Evolutionary conservation across 64 coral and sea anemone species (phyloP).

Genomic region (Hydrozoanthus tunicans): DNA sequence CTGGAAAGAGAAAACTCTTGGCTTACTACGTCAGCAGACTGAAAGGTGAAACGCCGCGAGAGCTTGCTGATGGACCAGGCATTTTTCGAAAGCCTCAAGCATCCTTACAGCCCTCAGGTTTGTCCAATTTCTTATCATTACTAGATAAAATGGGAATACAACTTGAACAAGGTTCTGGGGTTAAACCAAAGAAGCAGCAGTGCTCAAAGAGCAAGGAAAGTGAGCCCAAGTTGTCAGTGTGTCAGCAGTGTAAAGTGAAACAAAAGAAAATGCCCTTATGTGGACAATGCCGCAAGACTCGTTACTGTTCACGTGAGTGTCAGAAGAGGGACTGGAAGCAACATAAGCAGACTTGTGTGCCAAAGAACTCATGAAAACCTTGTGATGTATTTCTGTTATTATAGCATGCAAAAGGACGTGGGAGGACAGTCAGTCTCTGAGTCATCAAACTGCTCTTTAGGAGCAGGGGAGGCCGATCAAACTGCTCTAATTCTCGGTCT

Average conservation of each 20-base stretch:
- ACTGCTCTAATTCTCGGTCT: no score
- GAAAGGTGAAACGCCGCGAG: slow-evolving; percentile 43
- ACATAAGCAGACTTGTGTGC: slow-evolving; percentile 65
- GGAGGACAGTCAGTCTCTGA: background rate
- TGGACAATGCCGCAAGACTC: slow-evolving; percentile 51
- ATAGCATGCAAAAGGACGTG: background rate
- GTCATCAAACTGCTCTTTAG: background rate
- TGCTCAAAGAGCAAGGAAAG: slow-evolving; percentile 14
- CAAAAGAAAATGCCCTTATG: slow-evolving; percentile 67
- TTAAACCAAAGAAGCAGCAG: slow-evolving; percentile 38
- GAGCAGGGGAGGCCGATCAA: background rate
- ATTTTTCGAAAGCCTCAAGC: slow-evolving; percentile 41
- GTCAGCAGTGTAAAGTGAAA: slow-evolving; percentile 47
- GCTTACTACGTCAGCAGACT: slow-evolving; percentile 54
- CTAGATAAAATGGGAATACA: slow-evolving; percentile 6
- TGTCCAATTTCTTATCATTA: slow-evolving; percentile 39
- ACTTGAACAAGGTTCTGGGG: background rate
- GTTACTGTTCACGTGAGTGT: slow-evolving; percentile 73
- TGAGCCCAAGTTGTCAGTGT: slow-evolving; percentile 49
- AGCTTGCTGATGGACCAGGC: slow-evolving; percentile 37
- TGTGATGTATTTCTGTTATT: background rate
- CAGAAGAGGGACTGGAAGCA: slow-evolving; percentile 77
- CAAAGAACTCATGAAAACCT: background rate
- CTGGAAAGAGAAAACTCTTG: slow-evolving; percentile 48
- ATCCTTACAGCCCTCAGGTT: slow-evolving; percentile 33